These are phyloP conservation scores for Melieria omissa DNA, from an alignment of 2,888 invertebrate genomes.

Conservation along the genomic window DNA sequence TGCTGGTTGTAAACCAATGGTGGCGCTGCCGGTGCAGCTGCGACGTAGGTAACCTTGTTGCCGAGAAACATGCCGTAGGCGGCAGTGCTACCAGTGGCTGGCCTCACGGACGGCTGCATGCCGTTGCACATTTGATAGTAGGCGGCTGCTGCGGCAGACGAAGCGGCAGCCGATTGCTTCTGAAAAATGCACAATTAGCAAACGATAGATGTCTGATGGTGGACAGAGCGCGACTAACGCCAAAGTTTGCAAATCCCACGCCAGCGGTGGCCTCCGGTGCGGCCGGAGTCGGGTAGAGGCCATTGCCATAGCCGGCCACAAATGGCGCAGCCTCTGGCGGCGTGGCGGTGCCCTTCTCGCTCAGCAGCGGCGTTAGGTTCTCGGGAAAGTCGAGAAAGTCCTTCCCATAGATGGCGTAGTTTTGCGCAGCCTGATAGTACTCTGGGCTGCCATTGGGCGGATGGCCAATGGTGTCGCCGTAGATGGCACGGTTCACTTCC, in stretches of 20 bases:
- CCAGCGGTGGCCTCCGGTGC: slow-evolving; percentile 14
- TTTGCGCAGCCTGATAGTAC: slow-evolving; percentile 59
- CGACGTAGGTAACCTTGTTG: slow-evolving; percentile 47
- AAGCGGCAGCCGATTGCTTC: slow-evolving; percentile 30
- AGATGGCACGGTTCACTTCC: slow-evolving; percentile 58
- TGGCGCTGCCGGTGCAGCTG: slow-evolving; percentile 41
- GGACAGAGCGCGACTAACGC: slow-evolving; percentile 33
- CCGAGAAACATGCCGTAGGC: slow-evolving; percentile 47
- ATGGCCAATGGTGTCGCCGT: slow-evolving; percentile 51
- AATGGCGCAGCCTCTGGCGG: slow-evolving; percentile 17
- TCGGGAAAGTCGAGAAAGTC: slow-evolving; percentile 54
- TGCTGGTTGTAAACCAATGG: slow-evolving; percentile 47
- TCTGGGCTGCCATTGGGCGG: slow-evolving; percentile 52
- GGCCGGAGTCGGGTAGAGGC: slow-evolving; percentile 34
- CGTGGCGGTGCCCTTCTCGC: slow-evolving; percentile 26
- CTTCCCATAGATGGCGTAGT: slow-evolving; percentile 57
- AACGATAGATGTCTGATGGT: slow-evolving; percentile 11
- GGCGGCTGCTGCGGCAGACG: slow-evolving; percentile 40
- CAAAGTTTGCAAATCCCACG: slow-evolving; percentile 35
- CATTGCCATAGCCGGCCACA: slow-evolving; percentile 32
- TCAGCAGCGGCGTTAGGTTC: slow-evolving; percentile 43
- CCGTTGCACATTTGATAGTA: slow-evolving; percentile 47
- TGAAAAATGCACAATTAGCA: background rate
- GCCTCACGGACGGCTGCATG: slow-evolving; percentile 39
- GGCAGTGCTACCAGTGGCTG: slow-evolving; percentile 28